phyloP scores from a whole-genome alignment of 2,888 invertebrate genomes.

The Sialis fuliginosa region DNA sequence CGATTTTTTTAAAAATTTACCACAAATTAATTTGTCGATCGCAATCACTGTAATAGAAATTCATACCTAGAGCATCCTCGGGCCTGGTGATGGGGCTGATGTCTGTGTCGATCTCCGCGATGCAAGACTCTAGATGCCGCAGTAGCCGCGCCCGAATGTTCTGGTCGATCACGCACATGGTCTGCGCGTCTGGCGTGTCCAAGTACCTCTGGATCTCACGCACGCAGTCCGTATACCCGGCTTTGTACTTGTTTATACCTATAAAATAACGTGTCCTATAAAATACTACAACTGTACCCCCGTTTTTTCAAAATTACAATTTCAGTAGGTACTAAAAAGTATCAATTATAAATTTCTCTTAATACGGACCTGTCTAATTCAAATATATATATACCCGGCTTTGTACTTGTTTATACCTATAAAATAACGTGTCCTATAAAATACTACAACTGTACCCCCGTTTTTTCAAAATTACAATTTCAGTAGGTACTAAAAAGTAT shows the following conservation, averaged over 20 bases:
- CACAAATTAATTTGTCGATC: no score
- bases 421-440: no score
- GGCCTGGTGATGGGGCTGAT: conserved; percentile 17
- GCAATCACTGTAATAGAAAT: no score
- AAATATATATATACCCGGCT: conserved; percentile 30
- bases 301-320: no score
- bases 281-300: no score
- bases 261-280: background rate
- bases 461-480: no score
- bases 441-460: no score
- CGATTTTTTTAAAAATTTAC: no score
- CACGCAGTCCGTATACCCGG: conserved; percentile 47
- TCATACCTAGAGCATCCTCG: background rate
- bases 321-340: no score
- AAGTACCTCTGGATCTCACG: conserved; percentile 40
- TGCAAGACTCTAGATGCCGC: conserved; percentile 39
- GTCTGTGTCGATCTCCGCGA: conserved; percentile 40
- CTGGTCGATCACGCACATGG: conserved; percentile 34
- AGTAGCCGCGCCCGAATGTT: conserved; percentile 38
- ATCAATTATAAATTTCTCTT: no score
- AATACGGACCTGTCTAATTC: no score
- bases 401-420: conserved; percentile 39
- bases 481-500: no score
- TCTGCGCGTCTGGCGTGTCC: conserved; percentile 40
- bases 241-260: conserved; percentile 41